Evolutionary conservation across 2,888 invertebrate species (phyloP), one percentile per base, ranked within the genome.

Genomic region (Perizoma flavofasciatum): DNA sequence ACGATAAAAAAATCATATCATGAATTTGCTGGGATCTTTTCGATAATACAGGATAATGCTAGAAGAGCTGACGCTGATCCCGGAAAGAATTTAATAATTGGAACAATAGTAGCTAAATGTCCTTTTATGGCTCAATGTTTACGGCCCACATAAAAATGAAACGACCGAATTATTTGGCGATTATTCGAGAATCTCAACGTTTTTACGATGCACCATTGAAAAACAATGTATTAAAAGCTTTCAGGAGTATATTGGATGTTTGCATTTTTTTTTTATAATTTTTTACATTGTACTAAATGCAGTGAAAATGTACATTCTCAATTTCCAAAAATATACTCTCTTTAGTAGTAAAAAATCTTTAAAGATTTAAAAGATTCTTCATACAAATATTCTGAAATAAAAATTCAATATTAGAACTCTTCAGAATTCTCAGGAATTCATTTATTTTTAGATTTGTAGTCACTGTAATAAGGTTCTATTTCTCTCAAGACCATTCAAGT

Each of bases 131-230:
- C 58, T 39, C 67, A 63, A 66, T 67, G 66, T 69, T 68, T 69
- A 69, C 57, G 65, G 60, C 61, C 51, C 52, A 60, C 67, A 66
- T 69, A 69, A 69, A 67, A 66, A 65, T 66, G 65, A 67, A 65
- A 67, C 61, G 67, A 67, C 67, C 63, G 63, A 69, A 62, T 69
- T 69, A 69, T 69, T 69, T 63, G 39, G 60, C 53, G 67, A 69
- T 67, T 67, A 64, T 61, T 66, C 59, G 49, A 53, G 48, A 67
- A 56, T 60, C 11, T 44, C 50, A 48, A 22, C 49, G 44, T 56
- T 68, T 63, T 65, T 54, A 59, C 62, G 62, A 55, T 52, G 55
- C 55, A 50, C 50, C 48, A 58, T 62, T 62, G 62, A 62, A 62
- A 61, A 58, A 51, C 47, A 47, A 56, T 51, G 54, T 51, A 48